phyloP scores from a whole-genome alignment of 2,888 invertebrate species.

The Dynastes tityus region DNA sequence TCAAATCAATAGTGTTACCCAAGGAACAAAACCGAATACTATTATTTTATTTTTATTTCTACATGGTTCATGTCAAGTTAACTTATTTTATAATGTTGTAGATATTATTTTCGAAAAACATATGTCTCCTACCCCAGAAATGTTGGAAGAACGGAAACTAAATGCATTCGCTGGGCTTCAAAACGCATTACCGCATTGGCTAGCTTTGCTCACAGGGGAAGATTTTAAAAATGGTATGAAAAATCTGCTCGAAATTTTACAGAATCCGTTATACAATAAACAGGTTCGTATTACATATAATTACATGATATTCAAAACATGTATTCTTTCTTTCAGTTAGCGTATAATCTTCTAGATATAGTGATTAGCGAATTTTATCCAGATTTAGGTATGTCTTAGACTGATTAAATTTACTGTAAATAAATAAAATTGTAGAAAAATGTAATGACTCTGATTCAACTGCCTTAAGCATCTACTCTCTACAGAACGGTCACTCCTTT shows the following conservation, averaged over 20 bases:
- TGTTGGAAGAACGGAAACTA: constrained; percentile 65
- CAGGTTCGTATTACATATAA: constrained; percentile 65
- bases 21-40: no score
- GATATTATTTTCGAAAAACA: constrained; percentile 67
- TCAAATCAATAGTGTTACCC: no score
- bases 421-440: neutral
- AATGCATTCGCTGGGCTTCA: constrained; percentile 70
- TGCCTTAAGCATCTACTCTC: no score
- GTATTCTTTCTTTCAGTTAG: constrained; percentile 71
- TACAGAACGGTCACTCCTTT: no score
- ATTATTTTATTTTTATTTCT: no score
- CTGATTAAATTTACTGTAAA: constrained; percentile 1
- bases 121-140: constrained; percentile 63
- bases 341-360: constrained; percentile 85
- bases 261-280: constrained; percentile 77
- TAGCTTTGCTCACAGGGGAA: constrained; percentile 67
- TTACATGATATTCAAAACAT: constrained; percentile 27
- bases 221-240: constrained; percentile 69
- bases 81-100: constrained; percentile 52
- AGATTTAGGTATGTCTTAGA: constrained; percentile 67
- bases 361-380: constrained; percentile 85
- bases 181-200: constrained; percentile 63
- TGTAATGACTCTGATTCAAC: no score
- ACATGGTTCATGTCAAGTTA: neutral
- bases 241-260: constrained; percentile 71